A percentile compares a stretch with the other conserved stretches of the same genome.
phyloP scores from a whole-genome alignment of 2,113 vertebrate genomes.

The Ailuropoda melanoleuca region DNA sequence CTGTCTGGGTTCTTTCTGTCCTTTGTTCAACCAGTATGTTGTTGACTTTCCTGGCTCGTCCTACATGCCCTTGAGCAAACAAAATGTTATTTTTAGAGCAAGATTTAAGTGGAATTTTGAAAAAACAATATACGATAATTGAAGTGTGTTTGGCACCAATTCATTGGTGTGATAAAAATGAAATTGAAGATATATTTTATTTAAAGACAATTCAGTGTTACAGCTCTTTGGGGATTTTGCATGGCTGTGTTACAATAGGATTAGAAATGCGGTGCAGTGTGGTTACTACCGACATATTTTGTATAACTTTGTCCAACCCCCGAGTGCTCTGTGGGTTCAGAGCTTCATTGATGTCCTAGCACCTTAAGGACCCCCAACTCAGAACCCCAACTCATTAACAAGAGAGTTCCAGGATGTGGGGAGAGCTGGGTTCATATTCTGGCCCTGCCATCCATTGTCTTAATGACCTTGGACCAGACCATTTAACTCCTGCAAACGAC shows the following conservation, averaged over 20 bases:
- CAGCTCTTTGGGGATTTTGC: neutral
- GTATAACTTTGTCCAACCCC: neutral
- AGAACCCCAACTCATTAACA: neutral
- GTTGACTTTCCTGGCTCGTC: neutral
- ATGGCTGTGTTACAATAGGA: fast-evolving
- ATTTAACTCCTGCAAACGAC: neutral
- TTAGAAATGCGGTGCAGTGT: fast-evolving
- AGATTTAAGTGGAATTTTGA: neutral
- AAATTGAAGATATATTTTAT: neutral
- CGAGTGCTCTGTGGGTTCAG: neutral
- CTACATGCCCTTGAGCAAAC: neutral
- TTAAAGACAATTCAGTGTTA: neutral
- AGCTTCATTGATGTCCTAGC: neutral
- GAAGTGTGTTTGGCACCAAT: neutral
- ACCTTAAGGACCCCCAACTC: neutral
- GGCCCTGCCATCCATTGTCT: neutral
- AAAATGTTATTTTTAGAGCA: neutral
- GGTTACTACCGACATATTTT: fast-evolving
- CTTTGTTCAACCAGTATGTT: fast-evolving
- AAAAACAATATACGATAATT: neutral
- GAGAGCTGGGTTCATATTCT: neutral
- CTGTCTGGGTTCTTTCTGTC: too few species aligned
- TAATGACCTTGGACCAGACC: neutral
- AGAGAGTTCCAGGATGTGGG: too few species aligned
- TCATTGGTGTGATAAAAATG: neutral